Conservation (phyloP, 2,888 invertebrate genomes). For the Andricus quercusramuli region DNA sequence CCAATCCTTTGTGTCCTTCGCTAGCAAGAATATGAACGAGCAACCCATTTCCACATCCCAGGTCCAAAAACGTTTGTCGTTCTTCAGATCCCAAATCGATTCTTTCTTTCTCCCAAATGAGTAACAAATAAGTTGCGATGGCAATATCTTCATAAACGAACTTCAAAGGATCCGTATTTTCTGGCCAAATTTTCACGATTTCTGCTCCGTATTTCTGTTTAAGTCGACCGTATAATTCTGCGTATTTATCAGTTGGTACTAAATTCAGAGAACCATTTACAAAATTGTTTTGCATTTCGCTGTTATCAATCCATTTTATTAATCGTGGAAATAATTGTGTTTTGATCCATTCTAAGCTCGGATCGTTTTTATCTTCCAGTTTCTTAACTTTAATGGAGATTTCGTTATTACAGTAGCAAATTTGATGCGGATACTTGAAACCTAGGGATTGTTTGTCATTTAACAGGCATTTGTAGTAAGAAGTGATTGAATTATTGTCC, state of each 20-base stretch:
- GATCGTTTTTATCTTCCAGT: slow-evolving; percentile 46
- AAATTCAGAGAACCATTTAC: slow-evolving; percentile 82
- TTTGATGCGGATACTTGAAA: slow-evolving; percentile 71
- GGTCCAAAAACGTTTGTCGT: slow-evolving; percentile 89
- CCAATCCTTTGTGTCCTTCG: slow-evolving; percentile 91
- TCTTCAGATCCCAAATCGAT: slow-evolving; percentile 71
- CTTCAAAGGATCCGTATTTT: slow-evolving; percentile 95
- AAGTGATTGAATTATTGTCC: slow-evolving; percentile 75
- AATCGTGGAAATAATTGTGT: slow-evolving; percentile 82
- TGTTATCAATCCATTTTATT: slow-evolving; percentile 82
- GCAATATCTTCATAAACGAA: slow-evolving; percentile 98
- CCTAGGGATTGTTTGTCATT: slow-evolving; percentile 76
- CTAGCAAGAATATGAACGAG: slow-evolving; percentile 90
- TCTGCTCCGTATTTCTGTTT: slow-evolving; percentile 89
- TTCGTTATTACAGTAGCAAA: slow-evolving; percentile 58
- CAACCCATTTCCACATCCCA: slow-evolving; percentile 98
- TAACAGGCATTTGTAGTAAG: slow-evolving; percentile 79
- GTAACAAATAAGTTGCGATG: slow-evolving; percentile 92
- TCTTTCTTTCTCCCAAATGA: slow-evolving; percentile 87
- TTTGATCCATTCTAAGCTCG: slow-evolving; percentile 80
- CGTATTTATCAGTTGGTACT: slow-evolving; percentile 86
- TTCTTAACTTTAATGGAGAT: slow-evolving; percentile 52
- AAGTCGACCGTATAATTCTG: slow-evolving; percentile 85
- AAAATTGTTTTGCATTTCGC: slow-evolving; percentile 50
- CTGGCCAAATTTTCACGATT: slow-evolving; percentile 92